Conservation (phyloP, 2,113 vertebrate species). For the Syngnathus scovelli region DNA sequence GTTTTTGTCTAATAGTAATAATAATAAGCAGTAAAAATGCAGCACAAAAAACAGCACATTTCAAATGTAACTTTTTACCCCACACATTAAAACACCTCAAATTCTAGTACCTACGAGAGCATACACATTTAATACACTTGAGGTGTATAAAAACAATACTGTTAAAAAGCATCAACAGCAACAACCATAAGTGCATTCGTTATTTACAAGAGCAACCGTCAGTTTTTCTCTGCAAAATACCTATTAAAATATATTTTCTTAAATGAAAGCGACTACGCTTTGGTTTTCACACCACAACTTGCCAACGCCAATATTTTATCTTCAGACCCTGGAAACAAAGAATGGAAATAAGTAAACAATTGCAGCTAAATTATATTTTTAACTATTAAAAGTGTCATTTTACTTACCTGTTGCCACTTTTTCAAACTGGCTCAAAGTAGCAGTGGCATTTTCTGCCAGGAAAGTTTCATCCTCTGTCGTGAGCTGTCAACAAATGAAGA, state of each 20-base stretch:
- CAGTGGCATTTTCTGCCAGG: constrained; percentile 83
- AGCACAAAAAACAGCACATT: constrained; percentile 12
- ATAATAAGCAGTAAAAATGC: not conserved
- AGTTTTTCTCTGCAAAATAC: not conserved
- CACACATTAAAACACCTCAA: constrained; percentile 12
- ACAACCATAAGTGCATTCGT: constrained; percentile 27
- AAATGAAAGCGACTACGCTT: constrained; percentile 54
- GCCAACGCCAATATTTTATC: constrained; percentile 96
- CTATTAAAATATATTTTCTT: not conserved
- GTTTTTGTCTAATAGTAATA: not conserved
- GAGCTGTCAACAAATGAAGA: constrained; percentile 67
- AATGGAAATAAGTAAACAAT: constrained; percentile 1
- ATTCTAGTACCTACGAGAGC: constrained; percentile 34
- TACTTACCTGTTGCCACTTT: constrained; percentile 73
- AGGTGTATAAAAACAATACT: constrained; percentile 43
- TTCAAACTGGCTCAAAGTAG: constrained; percentile 91
- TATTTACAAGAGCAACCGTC: constrained; percentile 22
- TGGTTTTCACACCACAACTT: constrained; percentile 86
- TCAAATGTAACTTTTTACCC: not conserved
- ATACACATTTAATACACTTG: constrained; percentile 33
- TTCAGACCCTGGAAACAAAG: constrained; percentile 79
- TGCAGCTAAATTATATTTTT: not conserved
- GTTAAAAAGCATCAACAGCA: constrained; percentile 38
- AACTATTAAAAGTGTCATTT: not conserved
- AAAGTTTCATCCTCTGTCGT: constrained; percentile 85